Evolutionary conservation across 1,140 invertebrate genomes (phyloP).

Genomic region (Orchestia grillus): DNA sequence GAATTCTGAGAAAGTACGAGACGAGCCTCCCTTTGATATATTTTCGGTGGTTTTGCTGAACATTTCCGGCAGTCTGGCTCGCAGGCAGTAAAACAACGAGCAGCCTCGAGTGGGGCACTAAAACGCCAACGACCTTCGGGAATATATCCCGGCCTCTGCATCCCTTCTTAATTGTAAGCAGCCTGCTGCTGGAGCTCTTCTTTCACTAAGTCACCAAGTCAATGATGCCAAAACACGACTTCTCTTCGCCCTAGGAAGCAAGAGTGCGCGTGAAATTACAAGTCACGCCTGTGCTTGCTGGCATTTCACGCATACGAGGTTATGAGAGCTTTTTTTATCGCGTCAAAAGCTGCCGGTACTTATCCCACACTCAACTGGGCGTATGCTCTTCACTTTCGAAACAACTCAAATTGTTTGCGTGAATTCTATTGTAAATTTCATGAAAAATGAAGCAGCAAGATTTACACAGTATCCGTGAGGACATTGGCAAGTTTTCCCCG

Average conservation of each 20-base stretch:
- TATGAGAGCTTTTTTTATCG: not conserved
- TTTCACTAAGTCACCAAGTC: not conserved
- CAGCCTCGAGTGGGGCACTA: constrained; percentile 47
- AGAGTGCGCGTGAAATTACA: not conserved
- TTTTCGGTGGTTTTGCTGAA: constrained; percentile 20
- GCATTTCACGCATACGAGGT: not conserved
- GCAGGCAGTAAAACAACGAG: constrained; percentile 47
- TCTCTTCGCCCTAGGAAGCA: not conserved
- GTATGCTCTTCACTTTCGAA: not conserved
- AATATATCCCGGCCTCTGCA: constrained; percentile 46
- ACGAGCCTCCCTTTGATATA: not conserved
- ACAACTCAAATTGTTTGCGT: not conserved
- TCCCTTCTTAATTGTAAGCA: constrained; percentile 51
- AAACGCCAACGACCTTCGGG: constrained; percentile 53
- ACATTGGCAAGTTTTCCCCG: not conserved
- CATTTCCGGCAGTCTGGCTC: constrained; percentile 22
- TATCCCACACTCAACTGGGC: not conserved
- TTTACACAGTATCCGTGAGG: not conserved
- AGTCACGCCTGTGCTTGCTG: not conserved
- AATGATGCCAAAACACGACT: not conserved
- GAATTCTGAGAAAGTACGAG: not conserved
- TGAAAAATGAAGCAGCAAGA: not conserved
- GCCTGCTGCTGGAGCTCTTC: constrained; percentile 5
- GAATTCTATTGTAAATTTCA: not conserved
- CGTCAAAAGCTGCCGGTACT: not conserved